Conservation (phyloP, 2,797 vertebrate species). For the Lepus townsendii region DNA sequence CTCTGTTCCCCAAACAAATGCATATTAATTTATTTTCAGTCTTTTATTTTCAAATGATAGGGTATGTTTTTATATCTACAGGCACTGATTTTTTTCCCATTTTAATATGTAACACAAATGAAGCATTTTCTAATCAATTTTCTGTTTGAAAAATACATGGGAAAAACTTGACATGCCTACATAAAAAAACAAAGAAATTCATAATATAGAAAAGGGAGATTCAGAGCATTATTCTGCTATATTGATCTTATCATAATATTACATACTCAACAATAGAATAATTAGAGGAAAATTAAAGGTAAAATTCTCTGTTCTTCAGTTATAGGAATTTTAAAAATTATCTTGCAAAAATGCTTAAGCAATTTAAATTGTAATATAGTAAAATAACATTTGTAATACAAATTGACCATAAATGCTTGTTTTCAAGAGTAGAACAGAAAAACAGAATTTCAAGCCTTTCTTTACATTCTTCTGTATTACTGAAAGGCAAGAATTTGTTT, state of each 20-base stretch:
- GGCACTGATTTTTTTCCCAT: not conserved
- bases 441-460: not conserved
- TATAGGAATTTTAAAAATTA: slow-evolving; percentile 50
- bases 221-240: slow-evolving; percentile 42
- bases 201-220: slow-evolving; percentile 2
- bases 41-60: slow-evolving; percentile 28
- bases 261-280: slow-evolving; percentile 74
- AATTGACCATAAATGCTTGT: not conserved
- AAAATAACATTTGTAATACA: slow-evolving; percentile 38
- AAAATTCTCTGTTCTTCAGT: slow-evolving; percentile 60
- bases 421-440: slow-evolving; percentile 50
- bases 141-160: not conserved
- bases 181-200: slow-evolving; percentile 4
- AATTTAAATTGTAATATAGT: not conserved
- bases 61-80: not conserved
- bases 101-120: not conserved
- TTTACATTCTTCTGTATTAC: not conserved
- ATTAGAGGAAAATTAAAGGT: slow-evolving; percentile 74
- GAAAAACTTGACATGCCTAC: not conserved
- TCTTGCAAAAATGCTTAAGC: not conserved
- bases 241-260: slow-evolving; percentile 58
- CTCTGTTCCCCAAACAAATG: not conserved
- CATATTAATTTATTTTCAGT: not conserved
- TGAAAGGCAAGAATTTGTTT: not conserved
- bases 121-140: slow-evolving; percentile 37